These are phyloP conservation scores for Strigamia maritima DNA, from an alignment of 2,888 invertebrate genomes.

Conservation along the genomic window DNA sequence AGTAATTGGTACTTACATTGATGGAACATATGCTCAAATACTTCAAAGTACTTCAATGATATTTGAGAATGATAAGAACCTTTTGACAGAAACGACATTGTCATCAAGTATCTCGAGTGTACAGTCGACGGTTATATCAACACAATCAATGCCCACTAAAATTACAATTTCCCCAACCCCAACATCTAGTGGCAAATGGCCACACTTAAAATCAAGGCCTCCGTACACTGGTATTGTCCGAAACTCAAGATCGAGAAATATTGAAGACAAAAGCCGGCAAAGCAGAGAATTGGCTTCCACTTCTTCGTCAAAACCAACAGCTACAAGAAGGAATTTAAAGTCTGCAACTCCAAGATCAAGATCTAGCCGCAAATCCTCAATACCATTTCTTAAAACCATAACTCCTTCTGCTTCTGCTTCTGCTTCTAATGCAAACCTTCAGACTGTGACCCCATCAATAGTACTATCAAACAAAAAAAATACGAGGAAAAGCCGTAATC, in stretches of 20 bases:
- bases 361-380: neutral
- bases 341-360: slow-evolving; percentile 2
- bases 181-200: slow-evolving; percentile 12
- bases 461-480: slow-evolving; percentile 6
- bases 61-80: slow-evolving; percentile 42
- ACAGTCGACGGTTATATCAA: neutral
- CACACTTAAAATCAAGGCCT: slow-evolving; percentile 30
- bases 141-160: neutral
- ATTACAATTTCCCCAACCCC: slow-evolving; percentile 8
- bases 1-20: slow-evolving; percentile 80
- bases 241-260: neutral
- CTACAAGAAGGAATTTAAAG: neutral
- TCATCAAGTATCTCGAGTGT: neutral
- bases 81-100: neutral
- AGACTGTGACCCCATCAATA: slow-evolving; percentile 20
- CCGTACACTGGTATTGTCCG: slow-evolving; percentile 25
- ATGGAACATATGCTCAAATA: slow-evolving; percentile 81
- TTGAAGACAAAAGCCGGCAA: slow-evolving; percentile 29
- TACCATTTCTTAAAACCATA: slow-evolving; percentile 7
- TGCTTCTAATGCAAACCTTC: neutral
- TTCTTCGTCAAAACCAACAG: neutral
- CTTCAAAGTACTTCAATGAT: slow-evolving; percentile 74
- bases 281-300: slow-evolving; percentile 9
- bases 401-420: neutral
- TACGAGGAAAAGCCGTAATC: slow-evolving; percentile 1